These are phyloP conservation scores for Melipona quadrifasciata DNA, from an alignment of 1,140 invertebrate genomes.

Conservation along the genomic window DNA sequence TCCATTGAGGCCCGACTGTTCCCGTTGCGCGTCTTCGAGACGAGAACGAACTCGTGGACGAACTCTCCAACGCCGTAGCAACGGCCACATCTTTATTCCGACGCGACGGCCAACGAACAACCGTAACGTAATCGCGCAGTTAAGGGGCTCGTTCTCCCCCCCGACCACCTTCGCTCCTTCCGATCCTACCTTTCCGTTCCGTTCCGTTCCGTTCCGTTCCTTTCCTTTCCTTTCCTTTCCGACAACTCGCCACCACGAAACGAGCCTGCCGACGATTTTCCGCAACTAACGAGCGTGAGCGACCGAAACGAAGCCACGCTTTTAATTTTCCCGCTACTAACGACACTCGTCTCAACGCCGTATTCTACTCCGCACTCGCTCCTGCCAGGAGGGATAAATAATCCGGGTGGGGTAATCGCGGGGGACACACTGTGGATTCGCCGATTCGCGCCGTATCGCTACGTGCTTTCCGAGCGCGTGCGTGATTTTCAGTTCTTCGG, in stretches of 20 bases:
- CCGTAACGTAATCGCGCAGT: slow-evolving; percentile 65
- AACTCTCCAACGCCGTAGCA: slow-evolving; percentile 1
- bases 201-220: background rate
- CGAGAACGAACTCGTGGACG: background rate
- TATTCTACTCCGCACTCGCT: background rate
- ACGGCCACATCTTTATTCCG: slow-evolving; percentile 55
- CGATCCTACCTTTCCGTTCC: too few species aligned
- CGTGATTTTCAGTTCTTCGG: too few species aligned
- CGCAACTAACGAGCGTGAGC: slow-evolving; percentile 48
- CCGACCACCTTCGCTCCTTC: background rate
- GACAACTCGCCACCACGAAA: slow-evolving; percentile 23
- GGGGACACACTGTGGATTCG: background rate
- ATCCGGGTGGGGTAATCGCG: background rate
- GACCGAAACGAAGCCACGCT: slow-evolving; percentile 18
- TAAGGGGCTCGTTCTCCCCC: slow-evolving; percentile 55
- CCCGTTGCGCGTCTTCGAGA: slow-evolving; percentile 48
- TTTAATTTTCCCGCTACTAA: slow-evolving; percentile 40
- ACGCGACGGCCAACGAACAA: slow-evolving; percentile 40
- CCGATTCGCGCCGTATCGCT: background rate
- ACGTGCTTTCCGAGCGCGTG: too few species aligned
- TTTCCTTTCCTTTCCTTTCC: background rate
- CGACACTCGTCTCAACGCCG: background rate
- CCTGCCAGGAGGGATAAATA: background rate
- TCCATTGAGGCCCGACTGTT: slow-evolving; percentile 39
- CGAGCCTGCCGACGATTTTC: slow-evolving; percentile 42